A percentile compares a stretch with the other conserved stretches of the same genome.
These are phyloP conservation scores for Acarapis woodi DNA, from an alignment of 1,140 invertebrate genomes.

Conservation along the genomic window DNA sequence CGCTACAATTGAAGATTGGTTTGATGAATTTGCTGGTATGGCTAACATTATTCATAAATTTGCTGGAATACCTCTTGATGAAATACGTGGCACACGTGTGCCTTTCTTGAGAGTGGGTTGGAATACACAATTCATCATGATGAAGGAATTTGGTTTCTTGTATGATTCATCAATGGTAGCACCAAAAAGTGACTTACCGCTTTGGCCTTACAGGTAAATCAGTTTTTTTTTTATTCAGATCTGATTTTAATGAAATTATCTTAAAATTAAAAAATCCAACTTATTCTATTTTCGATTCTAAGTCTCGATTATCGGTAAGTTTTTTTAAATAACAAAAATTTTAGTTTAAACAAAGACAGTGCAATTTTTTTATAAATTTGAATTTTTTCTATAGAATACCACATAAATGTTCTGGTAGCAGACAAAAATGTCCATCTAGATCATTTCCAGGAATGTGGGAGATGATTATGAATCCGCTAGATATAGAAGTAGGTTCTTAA, in stretches of 20 bases:
- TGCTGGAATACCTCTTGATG: slow-evolving; percentile 50
- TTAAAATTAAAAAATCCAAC: no score
- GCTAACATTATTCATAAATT: slow-evolving; percentile 52
- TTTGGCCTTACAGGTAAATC: slow-evolving; percentile 94
- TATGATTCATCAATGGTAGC: slow-evolving; percentile 81
- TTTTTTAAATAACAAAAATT: no score
- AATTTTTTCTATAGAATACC: slow-evolving; percentile 78
- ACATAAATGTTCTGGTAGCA: slow-evolving; percentile 52
- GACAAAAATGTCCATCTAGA: slow-evolving; percentile 31
- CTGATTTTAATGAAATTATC: no score
- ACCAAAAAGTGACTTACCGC: slow-evolving; percentile 45
- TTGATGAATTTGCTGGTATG: slow-evolving; percentile 81
- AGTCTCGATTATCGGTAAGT: no score
- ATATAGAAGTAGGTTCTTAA: slow-evolving; percentile 30
- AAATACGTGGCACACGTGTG: slow-evolving; percentile 31
- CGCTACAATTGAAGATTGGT: slow-evolving; percentile 62
- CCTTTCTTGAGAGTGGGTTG: slow-evolving; percentile 69
- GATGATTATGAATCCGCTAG: slow-evolving; percentile 80
- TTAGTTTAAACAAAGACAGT: no score
- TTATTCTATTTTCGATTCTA: no score
- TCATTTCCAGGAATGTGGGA: slow-evolving; percentile 66
- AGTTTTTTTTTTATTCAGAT: no score
- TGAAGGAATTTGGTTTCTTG: slow-evolving; percentile 74
- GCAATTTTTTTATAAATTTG: no score
- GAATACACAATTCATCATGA: slow-evolving; percentile 83